A percentile compares a stretch with the other conserved stretches of the same genome.
phyloP scores from a whole-genome alignment of 2,888 invertebrate genomes.

The Eugnorisma glareosa region DNA sequence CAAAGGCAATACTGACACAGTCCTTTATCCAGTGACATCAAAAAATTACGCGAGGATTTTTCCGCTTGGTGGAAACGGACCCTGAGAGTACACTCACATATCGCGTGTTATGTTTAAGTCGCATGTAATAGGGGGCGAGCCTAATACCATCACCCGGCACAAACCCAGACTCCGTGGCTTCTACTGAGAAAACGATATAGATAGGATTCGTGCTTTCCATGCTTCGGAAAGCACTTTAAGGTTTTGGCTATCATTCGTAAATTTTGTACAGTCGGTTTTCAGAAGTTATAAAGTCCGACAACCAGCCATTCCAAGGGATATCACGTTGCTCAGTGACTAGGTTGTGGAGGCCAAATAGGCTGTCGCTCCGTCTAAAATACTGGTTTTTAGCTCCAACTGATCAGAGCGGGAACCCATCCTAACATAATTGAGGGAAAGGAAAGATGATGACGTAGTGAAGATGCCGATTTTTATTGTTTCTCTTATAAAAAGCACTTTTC shows the following conservation, averaged over 20 bases:
- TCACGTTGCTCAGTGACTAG: neutral
- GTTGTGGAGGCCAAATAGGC: neutral
- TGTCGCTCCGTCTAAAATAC: neutral
- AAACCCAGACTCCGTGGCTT: too few species aligned
- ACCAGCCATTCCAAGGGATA: neutral
- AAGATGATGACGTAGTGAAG: neutral
- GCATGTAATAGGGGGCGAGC: too few species aligned
- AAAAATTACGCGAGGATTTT: too few species aligned
- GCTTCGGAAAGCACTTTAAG: neutral
- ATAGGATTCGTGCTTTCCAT: neutral
- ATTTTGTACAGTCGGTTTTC: neutral
- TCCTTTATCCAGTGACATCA: too few species aligned
- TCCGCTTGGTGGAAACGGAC: too few species aligned
- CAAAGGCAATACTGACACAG: too few species aligned
- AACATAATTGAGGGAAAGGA: neutral
- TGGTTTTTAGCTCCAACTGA: neutral
- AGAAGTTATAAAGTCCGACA: neutral
- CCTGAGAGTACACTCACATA: too few species aligned
- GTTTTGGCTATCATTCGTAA: neutral
- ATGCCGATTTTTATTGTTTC: neutral
- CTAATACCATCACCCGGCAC: too few species aligned
- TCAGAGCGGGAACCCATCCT: fast-evolving
- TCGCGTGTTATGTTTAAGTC: too few species aligned
- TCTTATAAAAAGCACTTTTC: neutral
- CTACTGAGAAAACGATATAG: neutral